These are phyloP conservation scores for Digitonthophagus gazella DNA, from an alignment of 2,888 invertebrate species.

Conservation along the genomic window DNA sequence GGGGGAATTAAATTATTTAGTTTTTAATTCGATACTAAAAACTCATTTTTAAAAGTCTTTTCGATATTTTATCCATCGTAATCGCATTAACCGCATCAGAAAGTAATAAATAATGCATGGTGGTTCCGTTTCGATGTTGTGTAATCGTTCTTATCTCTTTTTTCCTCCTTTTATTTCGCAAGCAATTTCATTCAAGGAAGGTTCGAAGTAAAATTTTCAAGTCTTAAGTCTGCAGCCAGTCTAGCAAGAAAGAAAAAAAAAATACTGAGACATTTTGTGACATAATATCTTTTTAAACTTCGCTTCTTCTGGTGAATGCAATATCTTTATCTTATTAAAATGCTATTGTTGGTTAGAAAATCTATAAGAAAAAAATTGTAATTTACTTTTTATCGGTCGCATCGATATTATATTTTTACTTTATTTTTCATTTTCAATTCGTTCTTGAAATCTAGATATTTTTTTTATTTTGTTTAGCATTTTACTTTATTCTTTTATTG, in stretches of 20 bases:
- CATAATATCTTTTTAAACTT: not conserved
- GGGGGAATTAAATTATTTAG: not conserved
- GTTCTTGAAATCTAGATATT: not conserved
- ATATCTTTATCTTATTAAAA: no score
- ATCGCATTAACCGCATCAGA: not conserved
- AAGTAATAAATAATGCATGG: conserved; percentile 1
- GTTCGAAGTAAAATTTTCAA: not conserved
- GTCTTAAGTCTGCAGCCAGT: no score
- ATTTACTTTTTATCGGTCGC: no score
- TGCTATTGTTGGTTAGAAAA: no score
- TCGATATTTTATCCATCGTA: not conserved
- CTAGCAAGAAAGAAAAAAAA: not conserved
- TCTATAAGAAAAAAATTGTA: no score
- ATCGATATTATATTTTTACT: not conserved
- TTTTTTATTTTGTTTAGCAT: not conserved
- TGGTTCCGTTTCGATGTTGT: not conserved
- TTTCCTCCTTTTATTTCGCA: not conserved
- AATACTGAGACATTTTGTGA: not conserved
- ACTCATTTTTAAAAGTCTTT: not conserved
- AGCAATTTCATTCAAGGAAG: not conserved
- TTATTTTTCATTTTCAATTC: not conserved
- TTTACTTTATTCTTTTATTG: not conserved
- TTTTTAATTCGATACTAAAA: not conserved
- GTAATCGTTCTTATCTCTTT: not conserved
- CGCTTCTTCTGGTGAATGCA: not conserved